A percentile compares a stretch with the other conserved stretches of the same genome.
Conservation (phyloP, 2,797 vertebrate species). For the Okamejei kenojei region DNA sequence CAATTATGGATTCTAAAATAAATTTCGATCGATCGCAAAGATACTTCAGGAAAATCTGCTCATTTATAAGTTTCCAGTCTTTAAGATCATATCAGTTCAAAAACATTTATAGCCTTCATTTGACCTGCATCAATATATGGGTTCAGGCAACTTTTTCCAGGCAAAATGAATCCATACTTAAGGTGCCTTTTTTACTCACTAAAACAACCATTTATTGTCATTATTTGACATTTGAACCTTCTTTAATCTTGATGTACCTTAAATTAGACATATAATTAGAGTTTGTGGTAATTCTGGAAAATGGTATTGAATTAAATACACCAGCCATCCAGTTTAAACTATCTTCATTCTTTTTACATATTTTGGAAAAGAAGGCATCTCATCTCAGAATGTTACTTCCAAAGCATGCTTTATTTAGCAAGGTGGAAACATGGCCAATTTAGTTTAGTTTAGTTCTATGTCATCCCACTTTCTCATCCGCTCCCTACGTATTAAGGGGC, state of each 20-base stretch:
- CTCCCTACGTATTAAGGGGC: too few relatives aligned
- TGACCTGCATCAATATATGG: background rate
- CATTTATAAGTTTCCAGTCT: constrained; percentile 16
- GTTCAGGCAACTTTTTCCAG: background rate
- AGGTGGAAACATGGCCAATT: background rate
- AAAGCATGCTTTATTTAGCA: background rate
- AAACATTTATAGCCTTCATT: background rate
- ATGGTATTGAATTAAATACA: background rate
- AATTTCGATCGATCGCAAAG: constrained; percentile 2
- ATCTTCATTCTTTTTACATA: background rate
- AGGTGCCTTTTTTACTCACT: background rate
- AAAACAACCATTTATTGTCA: background rate
- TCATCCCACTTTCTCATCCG: too few relatives aligned
- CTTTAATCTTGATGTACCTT: background rate
- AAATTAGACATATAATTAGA: background rate
- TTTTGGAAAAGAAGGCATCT: background rate
- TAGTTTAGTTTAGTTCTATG: too few relatives aligned
- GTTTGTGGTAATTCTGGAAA: background rate
- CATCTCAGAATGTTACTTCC: background rate
- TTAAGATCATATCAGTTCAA: background rate
- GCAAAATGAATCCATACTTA: background rate
- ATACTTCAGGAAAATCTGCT: constrained; percentile 3
- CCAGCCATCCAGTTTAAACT: background rate
- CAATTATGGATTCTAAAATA: constrained; percentile 8
- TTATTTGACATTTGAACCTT: background rate